Conservation (phyloP, 2,113 vertebrate species). For the Micronycteris hirsuta region DNA sequence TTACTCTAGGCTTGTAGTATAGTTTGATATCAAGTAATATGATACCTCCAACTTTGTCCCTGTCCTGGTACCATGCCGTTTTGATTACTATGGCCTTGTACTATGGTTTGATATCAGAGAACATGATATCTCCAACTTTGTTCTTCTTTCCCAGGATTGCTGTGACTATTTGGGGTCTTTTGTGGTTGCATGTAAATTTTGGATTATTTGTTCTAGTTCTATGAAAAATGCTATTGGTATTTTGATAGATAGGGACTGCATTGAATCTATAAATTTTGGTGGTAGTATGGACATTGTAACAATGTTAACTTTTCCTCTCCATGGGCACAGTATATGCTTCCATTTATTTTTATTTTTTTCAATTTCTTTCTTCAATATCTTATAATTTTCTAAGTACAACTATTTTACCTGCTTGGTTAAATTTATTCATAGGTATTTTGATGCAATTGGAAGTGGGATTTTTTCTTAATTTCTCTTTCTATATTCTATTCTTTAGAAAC, state of each 20-base stretch:
- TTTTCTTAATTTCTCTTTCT: background rate
- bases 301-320: background rate
- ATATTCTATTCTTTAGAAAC: conserved; percentile 14
- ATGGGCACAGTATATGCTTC: background rate
- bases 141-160: background rate
- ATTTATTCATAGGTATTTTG: background rate
- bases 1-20: background rate
- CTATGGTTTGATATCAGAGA: no score
- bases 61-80: no score
- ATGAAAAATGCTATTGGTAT: background rate
- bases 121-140: background rate
- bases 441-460: background rate
- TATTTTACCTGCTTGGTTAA: background rate
- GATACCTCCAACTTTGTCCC: background rate
- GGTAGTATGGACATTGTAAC: background rate
- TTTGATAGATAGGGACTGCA: background rate
- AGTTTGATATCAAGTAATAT: background rate
- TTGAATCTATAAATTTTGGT: background rate
- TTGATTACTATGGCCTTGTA: no score
- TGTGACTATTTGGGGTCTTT: background rate
- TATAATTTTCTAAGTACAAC: background rate
- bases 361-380: background rate
- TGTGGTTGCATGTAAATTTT: background rate
- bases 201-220: background rate
- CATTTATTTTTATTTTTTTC: background rate